phyloP scores from a whole-genome alignment of 92 coral and sea anemone genomes.

The Diadumene lineata region DNA sequence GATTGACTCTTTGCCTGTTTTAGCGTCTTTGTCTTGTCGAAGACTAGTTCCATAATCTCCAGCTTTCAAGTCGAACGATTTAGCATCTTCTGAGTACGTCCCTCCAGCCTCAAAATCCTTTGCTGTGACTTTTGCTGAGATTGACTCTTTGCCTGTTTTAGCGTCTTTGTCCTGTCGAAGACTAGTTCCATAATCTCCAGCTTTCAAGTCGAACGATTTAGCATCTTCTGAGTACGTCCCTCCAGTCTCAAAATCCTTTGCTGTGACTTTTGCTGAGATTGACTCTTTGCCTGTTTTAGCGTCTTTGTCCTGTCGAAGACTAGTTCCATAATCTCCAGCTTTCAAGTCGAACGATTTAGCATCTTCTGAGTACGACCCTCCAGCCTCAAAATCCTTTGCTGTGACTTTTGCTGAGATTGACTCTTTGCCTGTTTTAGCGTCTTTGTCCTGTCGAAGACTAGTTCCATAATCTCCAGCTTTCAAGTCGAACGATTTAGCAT shows the following conservation, averaged over 20 bases:
- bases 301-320: background rate
- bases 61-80: background rate
- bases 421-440: background rate
- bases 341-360: background rate
- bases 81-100: background rate
- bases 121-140: background rate
- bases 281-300: background rate
- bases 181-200: background rate
- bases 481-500: background rate
- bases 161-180: background rate
- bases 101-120: background rate
- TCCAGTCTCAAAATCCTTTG: background rate
- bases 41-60: background rate
- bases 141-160: background rate
- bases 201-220: background rate
- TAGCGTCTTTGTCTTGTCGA: background rate
- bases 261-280: background rate
- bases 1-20: background rate
- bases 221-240: background rate
- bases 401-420: background rate
- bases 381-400: background rate
- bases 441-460: background rate
- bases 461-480: background rate
- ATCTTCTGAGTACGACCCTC: background rate
- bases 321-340: background rate